Percentiles rank a stretch among this genome's conserved stretches.
These are phyloP conservation scores for Peribatodes rhomboidaria DNA, from an alignment of 2,888 invertebrate genomes.

Conservation along the genomic window DNA sequence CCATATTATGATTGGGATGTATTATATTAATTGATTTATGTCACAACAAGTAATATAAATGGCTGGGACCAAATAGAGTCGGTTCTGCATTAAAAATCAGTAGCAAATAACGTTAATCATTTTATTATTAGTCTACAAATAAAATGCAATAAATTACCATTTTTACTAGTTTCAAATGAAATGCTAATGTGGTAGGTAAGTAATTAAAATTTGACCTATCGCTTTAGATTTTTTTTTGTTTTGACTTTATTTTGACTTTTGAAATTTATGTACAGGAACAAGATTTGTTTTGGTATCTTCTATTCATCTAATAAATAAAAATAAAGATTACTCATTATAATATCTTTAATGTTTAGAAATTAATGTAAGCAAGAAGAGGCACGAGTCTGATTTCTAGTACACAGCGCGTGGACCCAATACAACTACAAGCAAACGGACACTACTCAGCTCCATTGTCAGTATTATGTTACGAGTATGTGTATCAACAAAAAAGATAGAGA, in stretches of 20 bases:
- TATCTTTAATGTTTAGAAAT: too few species aligned
- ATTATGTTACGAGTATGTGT: too few species aligned
- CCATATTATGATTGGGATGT: constrained; percentile 5
- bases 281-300: background rate
- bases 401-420: too few species aligned
- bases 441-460: too few species aligned
- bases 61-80: background rate
- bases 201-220: constrained; percentile 12
- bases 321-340: too few species aligned
- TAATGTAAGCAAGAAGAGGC: too few species aligned
- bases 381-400: too few species aligned
- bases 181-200: background rate
- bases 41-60: constrained; percentile 26
- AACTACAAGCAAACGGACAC: too few species aligned
- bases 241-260: background rate
- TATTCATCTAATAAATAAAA: too few species aligned
- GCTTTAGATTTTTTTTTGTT: background rate
- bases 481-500: too few species aligned
- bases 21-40: constrained; percentile 32
- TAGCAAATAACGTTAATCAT: background rate
- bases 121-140: background rate
- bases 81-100: background rate
- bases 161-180: background rate
- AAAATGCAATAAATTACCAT: background rate
- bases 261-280: background rate